phyloP scores from a whole-genome alignment of 2,113 vertebrate species.

The Proterorhinus semilunaris region DNA sequence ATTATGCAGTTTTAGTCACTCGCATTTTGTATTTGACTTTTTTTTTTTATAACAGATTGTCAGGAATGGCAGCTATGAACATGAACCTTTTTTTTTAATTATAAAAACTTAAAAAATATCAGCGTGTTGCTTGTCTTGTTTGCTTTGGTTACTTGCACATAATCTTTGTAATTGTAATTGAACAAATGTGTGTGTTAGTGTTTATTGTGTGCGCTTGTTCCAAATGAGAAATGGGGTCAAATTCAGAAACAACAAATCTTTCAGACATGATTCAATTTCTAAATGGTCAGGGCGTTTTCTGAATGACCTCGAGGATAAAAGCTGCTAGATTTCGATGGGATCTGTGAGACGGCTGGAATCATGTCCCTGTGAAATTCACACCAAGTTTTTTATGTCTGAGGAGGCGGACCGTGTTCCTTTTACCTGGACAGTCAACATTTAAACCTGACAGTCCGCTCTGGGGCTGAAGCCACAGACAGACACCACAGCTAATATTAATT shows the following conservation, averaged over 20 bases:
- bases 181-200: background rate
- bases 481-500: too few species aligned
- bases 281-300: too few species aligned
- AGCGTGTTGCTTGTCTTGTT: background rate
- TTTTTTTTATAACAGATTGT: slow-evolving; percentile 1
- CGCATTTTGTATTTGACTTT: slow-evolving; percentile 7
- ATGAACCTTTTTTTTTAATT: slow-evolving; percentile 23
- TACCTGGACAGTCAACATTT: background rate
- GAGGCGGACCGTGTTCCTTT: slow-evolving; percentile 19
- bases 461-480: too few species aligned
- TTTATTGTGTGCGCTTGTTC: too few species aligned
- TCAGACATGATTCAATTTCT: too few species aligned
- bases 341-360: slow-evolving; percentile 6
- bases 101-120: slow-evolving; percentile 10
- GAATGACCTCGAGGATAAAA: background rate
- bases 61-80: background rate
- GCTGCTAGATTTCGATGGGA: background rate
- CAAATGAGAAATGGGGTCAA: too few species aligned
- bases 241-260: too few species aligned
- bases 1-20: background rate
- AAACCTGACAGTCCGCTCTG: background rate
- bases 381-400: slow-evolving; percentile 20
- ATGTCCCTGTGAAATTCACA: slow-evolving; percentile 2
- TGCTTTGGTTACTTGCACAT: background rate
- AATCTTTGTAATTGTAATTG: background rate